These are phyloP conservation scores for Muscidifurax raptorellus DNA, from an alignment of 1,140 invertebrate species.

Conservation along the genomic window DNA sequence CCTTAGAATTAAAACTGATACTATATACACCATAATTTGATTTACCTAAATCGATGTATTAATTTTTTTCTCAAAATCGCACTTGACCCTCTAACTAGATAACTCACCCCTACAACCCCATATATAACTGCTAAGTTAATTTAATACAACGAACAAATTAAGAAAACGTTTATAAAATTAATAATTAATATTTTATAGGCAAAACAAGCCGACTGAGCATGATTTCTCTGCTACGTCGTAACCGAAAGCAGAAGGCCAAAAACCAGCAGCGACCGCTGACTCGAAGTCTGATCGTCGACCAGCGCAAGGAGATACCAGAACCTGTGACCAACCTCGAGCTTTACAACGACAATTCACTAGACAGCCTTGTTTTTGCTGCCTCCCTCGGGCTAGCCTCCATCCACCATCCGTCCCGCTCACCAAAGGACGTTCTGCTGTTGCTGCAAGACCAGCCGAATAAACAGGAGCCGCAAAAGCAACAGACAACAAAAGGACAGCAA, in stretches of 20 bases:
- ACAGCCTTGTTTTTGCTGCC: conserved; percentile 71
- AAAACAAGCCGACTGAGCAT: conserved; percentile 54
- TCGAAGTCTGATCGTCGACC: conserved; percentile 58
- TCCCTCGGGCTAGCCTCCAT: conserved; percentile 71
- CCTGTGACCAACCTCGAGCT: conserved; percentile 26
- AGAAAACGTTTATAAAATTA: conserved; percentile 9
- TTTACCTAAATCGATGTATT: not conserved
- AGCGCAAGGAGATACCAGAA: conserved; percentile 55
- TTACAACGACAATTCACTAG: conserved; percentile 58
- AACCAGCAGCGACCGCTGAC: conserved; percentile 51
- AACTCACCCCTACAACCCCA: not conserved
- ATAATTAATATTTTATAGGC: conserved; percentile 23
- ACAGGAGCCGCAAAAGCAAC: conserved; percentile 57
- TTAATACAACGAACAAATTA: not conserved
- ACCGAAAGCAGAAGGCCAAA: conserved; percentile 35
- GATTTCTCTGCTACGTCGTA: conserved; percentile 48
- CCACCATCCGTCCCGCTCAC: conserved; percentile 59
- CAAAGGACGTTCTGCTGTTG: conserved; percentile 64
- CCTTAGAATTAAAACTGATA: not conserved
- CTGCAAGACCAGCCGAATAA: conserved; percentile 35
- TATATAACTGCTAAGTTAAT: not conserved
- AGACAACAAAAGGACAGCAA: conserved; percentile 71
- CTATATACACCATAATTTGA: not conserved
- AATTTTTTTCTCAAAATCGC: conserved; percentile 1
- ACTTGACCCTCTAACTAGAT: not conserved